Conservation (phyloP, 2,797 vertebrate species). For the Pogoniulus pusillus region DNA sequence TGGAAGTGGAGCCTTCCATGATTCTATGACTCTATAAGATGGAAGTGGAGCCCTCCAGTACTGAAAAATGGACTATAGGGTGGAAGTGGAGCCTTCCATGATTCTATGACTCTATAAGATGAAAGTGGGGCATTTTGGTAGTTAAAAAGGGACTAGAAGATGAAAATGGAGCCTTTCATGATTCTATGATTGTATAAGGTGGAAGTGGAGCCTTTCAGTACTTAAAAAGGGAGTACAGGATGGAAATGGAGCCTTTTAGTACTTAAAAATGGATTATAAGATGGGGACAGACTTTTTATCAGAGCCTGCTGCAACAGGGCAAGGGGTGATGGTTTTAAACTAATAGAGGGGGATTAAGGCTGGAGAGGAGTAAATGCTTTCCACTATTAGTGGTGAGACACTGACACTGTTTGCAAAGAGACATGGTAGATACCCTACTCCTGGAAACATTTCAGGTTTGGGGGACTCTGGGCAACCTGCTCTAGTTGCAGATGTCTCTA, state of each 20-base stretch:
- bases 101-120: too few relatives aligned
- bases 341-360: neutral
- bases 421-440: neutral
- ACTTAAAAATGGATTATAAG: neutral
- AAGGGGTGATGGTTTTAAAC: neutral
- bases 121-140: too few relatives aligned
- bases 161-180: too few relatives aligned
- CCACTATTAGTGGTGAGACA: neutral
- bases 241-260: too few relatives aligned
- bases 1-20: too few relatives aligned
- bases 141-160: too few relatives aligned
- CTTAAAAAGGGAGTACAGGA: neutral
- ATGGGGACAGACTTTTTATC: neutral
- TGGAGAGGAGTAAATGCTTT: neutral
- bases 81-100: too few relatives aligned
- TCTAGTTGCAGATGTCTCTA: neutral
- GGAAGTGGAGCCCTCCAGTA: too few relatives aligned
- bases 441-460: neutral
- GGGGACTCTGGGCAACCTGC: neutral
- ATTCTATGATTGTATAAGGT: too few relatives aligned
- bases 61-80: too few relatives aligned
- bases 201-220: too few relatives aligned
- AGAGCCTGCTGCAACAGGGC: neutral
- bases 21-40: too few relatives aligned
- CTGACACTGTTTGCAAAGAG: neutral